Base-by-base conservation (phyloP, 2,797 vertebrate genomes). In the Trachurus trachurus region DNA sequence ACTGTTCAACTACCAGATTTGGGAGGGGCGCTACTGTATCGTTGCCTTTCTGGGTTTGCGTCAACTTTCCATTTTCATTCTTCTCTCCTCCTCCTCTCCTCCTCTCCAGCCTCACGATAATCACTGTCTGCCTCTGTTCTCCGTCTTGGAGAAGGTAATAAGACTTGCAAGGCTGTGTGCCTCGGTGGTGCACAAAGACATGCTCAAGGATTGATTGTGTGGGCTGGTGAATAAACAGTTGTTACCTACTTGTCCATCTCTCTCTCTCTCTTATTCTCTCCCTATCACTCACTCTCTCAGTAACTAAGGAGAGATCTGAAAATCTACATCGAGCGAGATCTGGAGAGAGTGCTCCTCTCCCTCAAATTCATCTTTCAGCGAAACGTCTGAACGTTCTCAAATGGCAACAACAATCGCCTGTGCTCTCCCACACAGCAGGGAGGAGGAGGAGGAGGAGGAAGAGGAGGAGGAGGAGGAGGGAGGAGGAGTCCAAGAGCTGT, bases 181-280 rank as follows among this genome's bases (percentile, higher is more conserved):
- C 78, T 90, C 76, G 9, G 78, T 47, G 89, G 82, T 78, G 69
- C 74, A 80, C 72, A 81, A 84, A 88, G 80, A 87, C 58, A 31
- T 76, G 82, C 83, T 82, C 63, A 66, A 87, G 74, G 83, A 90
- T 74, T 60, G 87, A 88, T 82, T 88, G 77, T 69, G 91, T 91
- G 85, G 88, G 92, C 81, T 67, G 86, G 90, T 80, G 69, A 90
- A 89, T 86, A 89, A 88, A 85, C 89, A 80, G 82, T 87, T 83
- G 81, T 86, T 89, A 81, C 82, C 81, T 88, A 50, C 74, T 76
- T 76, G 73, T 82, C 87, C 67, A 66, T 82, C 70, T 81, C 76
- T 71, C 37, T 73, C 39, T 57, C 21, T n/a, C 49, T 74, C 73
- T 76, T 74, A 81, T 67, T 81, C 76, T 68, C 44, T 72, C 31